Percentiles rank a stretch among this genome's conserved stretches.
Evolutionary conservation across 1,140 invertebrate species (phyloP).

Genomic region (Trichonephila clavipes): DNA sequence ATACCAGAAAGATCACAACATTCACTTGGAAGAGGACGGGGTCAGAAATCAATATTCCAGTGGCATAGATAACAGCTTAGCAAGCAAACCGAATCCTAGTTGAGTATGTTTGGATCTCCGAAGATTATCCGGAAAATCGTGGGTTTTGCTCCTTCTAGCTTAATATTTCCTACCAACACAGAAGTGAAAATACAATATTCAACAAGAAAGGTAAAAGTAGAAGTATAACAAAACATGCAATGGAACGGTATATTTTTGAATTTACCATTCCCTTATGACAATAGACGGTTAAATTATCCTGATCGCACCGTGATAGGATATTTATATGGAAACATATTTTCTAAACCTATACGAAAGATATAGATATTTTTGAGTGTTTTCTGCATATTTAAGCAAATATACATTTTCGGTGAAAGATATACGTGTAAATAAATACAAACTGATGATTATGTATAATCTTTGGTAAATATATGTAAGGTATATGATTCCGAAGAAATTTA

Average conservation of each 20-base stretch:
- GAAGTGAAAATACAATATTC: background rate
- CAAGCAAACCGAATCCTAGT: constrained; percentile 44
- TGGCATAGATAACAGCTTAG: constrained; percentile 54
- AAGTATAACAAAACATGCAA: background rate
- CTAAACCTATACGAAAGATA: background rate
- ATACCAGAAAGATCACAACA: background rate
- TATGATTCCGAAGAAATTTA: no score
- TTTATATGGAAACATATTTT: background rate
- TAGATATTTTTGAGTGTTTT: no score
- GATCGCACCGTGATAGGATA: background rate
- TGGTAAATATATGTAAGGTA: no score
- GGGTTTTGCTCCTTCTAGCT: background rate
- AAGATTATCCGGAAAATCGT: constrained; percentile 51
- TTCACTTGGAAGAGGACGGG: background rate
- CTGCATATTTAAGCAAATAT: no score
- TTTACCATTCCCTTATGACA: background rate
- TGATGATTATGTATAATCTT: no score
- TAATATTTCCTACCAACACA: background rate
- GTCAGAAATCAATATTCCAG: constrained; percentile 50
- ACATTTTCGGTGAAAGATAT: no score
- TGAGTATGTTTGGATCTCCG: constrained; percentile 23
- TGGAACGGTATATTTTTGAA: background rate
- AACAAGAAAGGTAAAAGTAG: background rate
- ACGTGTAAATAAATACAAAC: no score
- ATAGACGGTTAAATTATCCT: background rate